Conservation (phyloP, 2,113 vertebrate species). For the Danio rerio region GRCz12tu NC_133190.1:10178501-10179000, state of each 20-base stretch:
- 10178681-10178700: neutral
- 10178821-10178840: conserved; percentile 28
- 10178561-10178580: neutral
- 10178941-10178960: conserved; percentile 39
- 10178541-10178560: neutral
- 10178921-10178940: conserved; percentile 42
- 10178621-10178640: neutral
- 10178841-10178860: conserved; percentile 39
- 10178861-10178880: conserved; percentile 29
- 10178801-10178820: conserved; percentile 55
- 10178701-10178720: conserved; percentile 41
- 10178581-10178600: neutral
- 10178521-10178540: neutral
- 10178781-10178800: conserved; percentile 63
- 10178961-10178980: neutral
- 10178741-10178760: conserved; percentile 69
- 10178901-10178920: conserved; percentile 20
- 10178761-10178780: conserved; percentile 59
- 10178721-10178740: conserved; percentile 50
- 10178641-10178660: too few relatives aligned
- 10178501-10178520: neutral
- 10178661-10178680: too few relatives aligned
- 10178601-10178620: neutral
- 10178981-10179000: too few relatives aligned
- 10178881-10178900: conserved; percentile 33